A percentile compares a stretch with the other conserved stretches of the same genome.
Conservation (phyloP, 1,140 invertebrate genomes). For the Diploscapter pachys region DNA sequence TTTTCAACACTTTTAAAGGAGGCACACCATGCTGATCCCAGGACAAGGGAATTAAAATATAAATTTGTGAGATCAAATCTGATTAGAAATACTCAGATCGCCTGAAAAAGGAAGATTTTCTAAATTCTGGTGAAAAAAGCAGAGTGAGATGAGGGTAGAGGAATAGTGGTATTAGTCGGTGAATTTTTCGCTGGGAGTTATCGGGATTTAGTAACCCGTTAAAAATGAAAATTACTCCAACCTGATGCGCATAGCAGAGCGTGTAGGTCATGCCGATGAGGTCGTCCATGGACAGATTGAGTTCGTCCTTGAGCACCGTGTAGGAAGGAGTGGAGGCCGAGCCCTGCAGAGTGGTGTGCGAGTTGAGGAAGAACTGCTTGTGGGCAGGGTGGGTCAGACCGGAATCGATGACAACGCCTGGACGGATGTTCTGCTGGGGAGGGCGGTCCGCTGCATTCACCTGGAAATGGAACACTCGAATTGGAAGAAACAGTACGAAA, state of each 20-base stretch:
- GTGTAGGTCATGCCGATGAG: constrained; percentile 23
- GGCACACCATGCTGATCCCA: background rate
- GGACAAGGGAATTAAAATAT: too few species aligned
- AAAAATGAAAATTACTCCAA: constrained; percentile 1
- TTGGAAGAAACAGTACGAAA: constrained; percentile 7
- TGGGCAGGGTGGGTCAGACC: constrained; percentile 21
- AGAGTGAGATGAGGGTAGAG: too few species aligned
- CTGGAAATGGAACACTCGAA: constrained; percentile 24
- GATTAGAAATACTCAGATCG: too few species aligned
- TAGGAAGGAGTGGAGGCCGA: constrained; percentile 33
- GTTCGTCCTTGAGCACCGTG: constrained; percentile 33
- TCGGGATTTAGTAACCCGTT: background rate
- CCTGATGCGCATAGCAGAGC: constrained; percentile 23
- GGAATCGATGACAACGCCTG: constrained; percentile 32
- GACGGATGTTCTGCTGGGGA: constrained; percentile 35
- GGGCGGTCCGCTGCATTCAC: constrained; percentile 20
- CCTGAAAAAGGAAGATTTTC: too few species aligned
- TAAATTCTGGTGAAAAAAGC: background rate
- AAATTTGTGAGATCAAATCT: too few species aligned
- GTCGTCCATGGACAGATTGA: constrained; percentile 26
- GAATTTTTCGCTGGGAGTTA: too few species aligned
- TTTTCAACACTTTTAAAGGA: too few species aligned
- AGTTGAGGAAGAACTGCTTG: constrained; percentile 40
- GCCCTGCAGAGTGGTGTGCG: constrained; percentile 36
- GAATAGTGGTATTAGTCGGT: too few species aligned